phyloP scores from a whole-genome alignment of 2,797 vertebrate species.

The Toxotes lorentzi region DNA sequence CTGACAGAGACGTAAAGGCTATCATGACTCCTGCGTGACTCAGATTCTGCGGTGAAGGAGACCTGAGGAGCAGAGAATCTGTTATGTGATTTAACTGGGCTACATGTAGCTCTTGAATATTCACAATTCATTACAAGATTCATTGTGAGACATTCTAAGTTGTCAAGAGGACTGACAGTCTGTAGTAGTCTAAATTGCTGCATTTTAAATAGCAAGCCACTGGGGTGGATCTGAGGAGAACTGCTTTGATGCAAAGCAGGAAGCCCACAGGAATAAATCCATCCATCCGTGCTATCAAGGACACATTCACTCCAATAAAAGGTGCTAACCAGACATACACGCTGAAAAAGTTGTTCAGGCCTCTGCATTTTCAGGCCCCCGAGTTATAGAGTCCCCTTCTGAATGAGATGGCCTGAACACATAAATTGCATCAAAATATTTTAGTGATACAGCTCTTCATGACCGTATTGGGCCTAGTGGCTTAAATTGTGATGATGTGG shows the following conservation, averaged over 20 bases:
- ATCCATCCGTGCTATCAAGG: no score
- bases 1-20: constrained; percentile 30
- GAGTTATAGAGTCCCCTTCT: no score
- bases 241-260: not conserved
- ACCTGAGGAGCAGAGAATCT: not conserved
- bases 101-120: constrained; percentile 8
- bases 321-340: not conserved
- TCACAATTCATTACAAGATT: constrained; percentile 4
- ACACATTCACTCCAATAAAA: not conserved
- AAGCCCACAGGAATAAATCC: not conserved
- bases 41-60: constrained; percentile 16
- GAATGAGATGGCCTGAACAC: no score
- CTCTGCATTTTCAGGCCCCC: no score
- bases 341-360: no score
- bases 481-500: no score
- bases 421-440: no score
- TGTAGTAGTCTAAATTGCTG: not conserved
- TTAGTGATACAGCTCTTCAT: no score
- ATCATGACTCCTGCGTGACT: constrained; percentile 47
- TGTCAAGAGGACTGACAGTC: not conserved
- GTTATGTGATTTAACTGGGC: constrained; percentile 3
- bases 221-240: not conserved
- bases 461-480: no score
- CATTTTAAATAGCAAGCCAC: not conserved
- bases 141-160: not conserved